These are phyloP conservation scores for Heliocidaris erythrogramma DNA, from an alignment of 35 echinoderm and acorn worm species.

Conservation along the genomic window DNA sequence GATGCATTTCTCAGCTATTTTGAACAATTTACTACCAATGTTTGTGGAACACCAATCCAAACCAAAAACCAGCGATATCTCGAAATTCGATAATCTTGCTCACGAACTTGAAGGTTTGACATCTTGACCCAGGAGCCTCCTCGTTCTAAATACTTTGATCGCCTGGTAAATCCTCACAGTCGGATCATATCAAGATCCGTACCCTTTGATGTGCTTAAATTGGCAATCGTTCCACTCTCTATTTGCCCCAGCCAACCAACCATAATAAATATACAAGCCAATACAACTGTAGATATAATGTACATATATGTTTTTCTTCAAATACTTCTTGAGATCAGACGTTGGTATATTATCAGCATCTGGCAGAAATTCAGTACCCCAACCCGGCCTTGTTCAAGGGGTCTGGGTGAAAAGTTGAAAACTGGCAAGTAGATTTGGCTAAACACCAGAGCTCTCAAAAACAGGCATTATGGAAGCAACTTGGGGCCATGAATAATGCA, in stretches of 20 bases:
- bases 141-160: constrained; percentile 43
- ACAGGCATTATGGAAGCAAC: neutral
- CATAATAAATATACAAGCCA: constrained; percentile 5
- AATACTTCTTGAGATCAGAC: neutral
- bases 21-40: neutral
- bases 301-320: constrained; percentile 5
- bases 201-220: constrained; percentile 25
- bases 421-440: neutral
- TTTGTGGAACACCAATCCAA: constrained; percentile 5
- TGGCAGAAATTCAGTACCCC: neutral
- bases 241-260: neutral
- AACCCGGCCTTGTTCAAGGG: neutral
- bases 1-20: neutral
- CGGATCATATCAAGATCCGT: neutral
- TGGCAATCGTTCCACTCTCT: constrained; percentile 22
- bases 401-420: neutral
- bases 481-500: no score
- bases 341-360: neutral
- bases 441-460: neutral
- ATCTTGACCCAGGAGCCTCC: constrained; percentile 12
- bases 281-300: neutral
- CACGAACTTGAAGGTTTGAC: constrained; percentile 22
- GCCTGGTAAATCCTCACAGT: constrained; percentile 31
- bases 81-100: constrained; percentile 27
- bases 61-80: constrained; percentile 33